Conservation (phyloP, 2,888 invertebrate species). For the Lamellibrachia columna region DNA sequence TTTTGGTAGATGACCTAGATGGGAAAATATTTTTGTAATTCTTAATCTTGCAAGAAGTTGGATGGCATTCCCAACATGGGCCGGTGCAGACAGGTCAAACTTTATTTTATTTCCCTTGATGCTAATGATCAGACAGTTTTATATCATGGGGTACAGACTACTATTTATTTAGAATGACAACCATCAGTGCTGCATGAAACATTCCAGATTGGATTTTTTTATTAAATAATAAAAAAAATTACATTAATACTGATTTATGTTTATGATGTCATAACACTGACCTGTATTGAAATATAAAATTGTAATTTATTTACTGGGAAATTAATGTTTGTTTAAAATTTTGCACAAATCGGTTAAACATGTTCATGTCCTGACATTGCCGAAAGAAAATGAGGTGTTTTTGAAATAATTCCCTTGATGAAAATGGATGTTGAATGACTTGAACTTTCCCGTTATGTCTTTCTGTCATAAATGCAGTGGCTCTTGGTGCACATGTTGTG, state of each 20-base stretch:
- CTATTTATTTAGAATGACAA: not conserved
- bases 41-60: conserved; percentile 1
- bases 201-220: not conserved
- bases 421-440: not conserved
- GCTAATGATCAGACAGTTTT: not conserved
- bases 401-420: no score
- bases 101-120: not conserved
- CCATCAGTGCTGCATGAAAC: not conserved
- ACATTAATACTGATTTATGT: not conserved
- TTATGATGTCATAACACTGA: not conserved
- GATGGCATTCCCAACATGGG: not conserved
- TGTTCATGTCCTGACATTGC: not conserved
- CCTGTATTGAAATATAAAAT: not conserved
- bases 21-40: not conserved
- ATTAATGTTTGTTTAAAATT: not conserved
- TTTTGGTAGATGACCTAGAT: not conserved
- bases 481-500: not conserved
- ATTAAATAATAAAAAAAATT: not conserved
- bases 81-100: not conserved
- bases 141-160: not conserved
- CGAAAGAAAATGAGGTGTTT: not conserved
- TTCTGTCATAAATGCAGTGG: not conserved
- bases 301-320: not conserved
- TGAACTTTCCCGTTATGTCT: not conserved
- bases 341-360: not conserved